phyloP scores from a whole-genome alignment of 2,797 vertebrate genomes.

The Bradypodion ventrale region DNA sequence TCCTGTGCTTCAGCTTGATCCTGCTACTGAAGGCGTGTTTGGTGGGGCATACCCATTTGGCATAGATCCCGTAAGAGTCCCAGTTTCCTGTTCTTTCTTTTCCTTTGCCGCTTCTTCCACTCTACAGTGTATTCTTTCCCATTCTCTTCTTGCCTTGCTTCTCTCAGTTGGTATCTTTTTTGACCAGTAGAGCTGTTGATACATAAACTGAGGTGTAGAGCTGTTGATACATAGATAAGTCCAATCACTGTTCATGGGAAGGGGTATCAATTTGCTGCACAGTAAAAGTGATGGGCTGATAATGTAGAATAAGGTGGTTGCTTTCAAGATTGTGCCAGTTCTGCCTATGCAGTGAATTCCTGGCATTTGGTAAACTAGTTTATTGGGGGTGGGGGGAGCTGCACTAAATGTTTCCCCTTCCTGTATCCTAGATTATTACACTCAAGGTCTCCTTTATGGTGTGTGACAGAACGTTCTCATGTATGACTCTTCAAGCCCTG shows the following conservation, averaged over 20 bases:
- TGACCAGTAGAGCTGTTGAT: neutral
- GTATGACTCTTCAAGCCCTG: neutral
- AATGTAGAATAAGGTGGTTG: neutral
- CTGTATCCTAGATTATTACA: neutral
- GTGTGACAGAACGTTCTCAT: neutral
- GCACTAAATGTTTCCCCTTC: neutral
- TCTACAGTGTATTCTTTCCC: neutral
- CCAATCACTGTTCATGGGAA: neutral
- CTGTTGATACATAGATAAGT: neutral
- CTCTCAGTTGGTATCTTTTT: neutral
- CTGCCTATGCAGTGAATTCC: neutral
- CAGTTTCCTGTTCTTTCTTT: neutral
- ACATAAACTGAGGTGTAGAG: neutral
- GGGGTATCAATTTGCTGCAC: neutral
- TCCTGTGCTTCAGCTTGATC: conserved; percentile 87
- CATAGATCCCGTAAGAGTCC: conserved; percentile 89
- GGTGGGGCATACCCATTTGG: conserved; percentile 93
- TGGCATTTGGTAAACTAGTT: neutral
- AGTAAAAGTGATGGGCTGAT: neutral
- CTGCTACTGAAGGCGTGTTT: conserved; percentile 86
- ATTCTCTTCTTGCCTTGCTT: neutral
- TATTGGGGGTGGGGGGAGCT: neutral
- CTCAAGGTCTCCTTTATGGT: neutral
- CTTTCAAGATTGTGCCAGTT: neutral
- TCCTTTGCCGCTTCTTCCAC: neutral